Evolutionary conservation across 2,888 invertebrate species (phyloP), one percentile per base, ranked within the genome.

Genomic region (Formica aserva): DNA sequence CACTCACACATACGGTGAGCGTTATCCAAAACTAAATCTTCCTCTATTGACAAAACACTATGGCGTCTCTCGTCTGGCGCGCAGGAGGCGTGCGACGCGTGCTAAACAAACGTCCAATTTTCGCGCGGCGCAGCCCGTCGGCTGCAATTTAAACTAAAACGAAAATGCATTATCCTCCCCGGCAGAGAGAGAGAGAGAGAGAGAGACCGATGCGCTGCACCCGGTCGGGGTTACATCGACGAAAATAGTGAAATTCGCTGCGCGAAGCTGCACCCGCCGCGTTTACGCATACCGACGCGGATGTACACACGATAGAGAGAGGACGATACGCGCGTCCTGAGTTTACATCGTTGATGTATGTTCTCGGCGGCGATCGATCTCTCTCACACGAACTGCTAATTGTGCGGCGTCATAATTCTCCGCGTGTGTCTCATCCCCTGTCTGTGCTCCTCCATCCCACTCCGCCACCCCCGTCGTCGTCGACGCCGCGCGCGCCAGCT

Each of bases 371-470:
- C 94, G 93, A 94, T 94, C 94, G 94, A 94, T 94, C 94, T 94
- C 94, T 94, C 94, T 94, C 94, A 93, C 94, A 93, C 94, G 92
- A 94, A 93, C 94, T 94, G 94, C 94, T 94, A 94, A 94, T 94
- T 94, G 94, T 93, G 93, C 93, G 93, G 93, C 94, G 93, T 94
- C 94, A 94, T 94, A 94, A 94, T 92, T 94, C 94, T 94, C 93
- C 89, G 84, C 80, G 87, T 78, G 88, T 66, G 83, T 83, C 86
- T 83, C 87, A 82, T 85, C 85, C 86, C 90, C 65, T 78, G 71
- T 82, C 52, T 69, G 67, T 63, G 18, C 41, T 38, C 38, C 29
- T 9, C 29, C 5, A 35, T 57, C 29, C 57, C 62, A 26, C 22
- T 11, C 9, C 45, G 72, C 52, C 15, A n/a, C 41, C 26, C 41